A percentile compares a stretch with the other conserved stretches of the same genome.
Conservation (phyloP, 2,888 invertebrate genomes). For the Octodonta nipae region DNA sequence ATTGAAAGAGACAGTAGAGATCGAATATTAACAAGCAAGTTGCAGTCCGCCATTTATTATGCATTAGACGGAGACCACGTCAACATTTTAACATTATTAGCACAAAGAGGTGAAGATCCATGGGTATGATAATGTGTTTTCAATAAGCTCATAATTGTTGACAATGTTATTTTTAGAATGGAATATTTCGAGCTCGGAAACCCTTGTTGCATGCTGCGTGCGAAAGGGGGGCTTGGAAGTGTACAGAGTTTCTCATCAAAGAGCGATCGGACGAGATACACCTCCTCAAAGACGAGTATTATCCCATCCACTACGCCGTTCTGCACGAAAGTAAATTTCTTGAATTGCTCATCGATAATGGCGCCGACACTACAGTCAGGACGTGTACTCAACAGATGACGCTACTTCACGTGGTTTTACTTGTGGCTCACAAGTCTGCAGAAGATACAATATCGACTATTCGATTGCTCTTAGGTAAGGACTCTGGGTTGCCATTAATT, state of each 20-base stretch:
- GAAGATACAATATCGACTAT: conserved; percentile 58
- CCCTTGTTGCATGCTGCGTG: conserved; percentile 56
- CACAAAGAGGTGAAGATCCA: conserved; percentile 55
- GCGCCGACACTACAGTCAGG: conserved; percentile 56
- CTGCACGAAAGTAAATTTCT: conserved; percentile 58
- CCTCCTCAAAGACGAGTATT: conserved; percentile 59
- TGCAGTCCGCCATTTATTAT: conserved; percentile 58
- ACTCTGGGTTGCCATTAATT: neutral
- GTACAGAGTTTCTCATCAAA: conserved; percentile 52
- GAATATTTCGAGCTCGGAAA: conserved; percentile 42
- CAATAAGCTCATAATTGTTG: neutral
- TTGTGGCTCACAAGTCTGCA: conserved; percentile 54
- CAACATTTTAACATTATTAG: conserved; percentile 50
- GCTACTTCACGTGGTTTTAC: conserved; percentile 51
- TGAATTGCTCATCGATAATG: conserved; percentile 48
- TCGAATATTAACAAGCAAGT: conserved; percentile 36
- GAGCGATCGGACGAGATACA: conserved; percentile 56
- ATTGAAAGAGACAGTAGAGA: conserved; percentile 32
- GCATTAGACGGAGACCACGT: conserved; percentile 62
- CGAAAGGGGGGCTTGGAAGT: conserved; percentile 58
- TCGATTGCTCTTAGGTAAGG: conserved; percentile 2
- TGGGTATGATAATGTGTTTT: conserved; percentile 39
- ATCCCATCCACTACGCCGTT: conserved; percentile 64
- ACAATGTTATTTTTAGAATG: conserved; percentile 25
- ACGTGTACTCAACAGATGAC: conserved; percentile 63